These are phyloP conservation scores for Caenorhabditis latens DNA, from an alignment of 1,140 invertebrate species.

Conservation along the genomic window DNA sequence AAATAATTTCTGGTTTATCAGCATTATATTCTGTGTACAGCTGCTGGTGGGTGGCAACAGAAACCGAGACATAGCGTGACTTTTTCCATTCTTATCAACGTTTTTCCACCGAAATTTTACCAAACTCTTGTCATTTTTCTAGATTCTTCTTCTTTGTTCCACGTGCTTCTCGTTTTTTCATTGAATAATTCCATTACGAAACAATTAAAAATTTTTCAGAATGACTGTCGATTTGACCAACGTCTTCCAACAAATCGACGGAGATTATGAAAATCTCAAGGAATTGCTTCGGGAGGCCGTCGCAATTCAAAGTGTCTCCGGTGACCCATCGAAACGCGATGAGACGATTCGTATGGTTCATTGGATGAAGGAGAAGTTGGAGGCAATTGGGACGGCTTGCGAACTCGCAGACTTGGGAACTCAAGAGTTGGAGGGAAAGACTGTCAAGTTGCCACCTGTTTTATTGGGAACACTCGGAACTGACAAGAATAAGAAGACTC, in stretches of 20 bases:
- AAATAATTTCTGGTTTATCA: slow-evolving; percentile 13
- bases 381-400: slow-evolving; percentile 56
- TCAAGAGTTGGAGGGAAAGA: slow-evolving; percentile 83
- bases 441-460: slow-evolving; percentile 88
- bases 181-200: no score
- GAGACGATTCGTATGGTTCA: slow-evolving; percentile 86
- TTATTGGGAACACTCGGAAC: slow-evolving; percentile 86
- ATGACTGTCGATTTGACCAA: slow-evolving; percentile 39
- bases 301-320: slow-evolving; percentile 94
- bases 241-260: slow-evolving; percentile 59
- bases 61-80: slow-evolving; percentile 47
- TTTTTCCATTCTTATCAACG: neutral
- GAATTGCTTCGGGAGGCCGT: slow-evolving; percentile 85
- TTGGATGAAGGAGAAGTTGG: slow-evolving; percentile 82
- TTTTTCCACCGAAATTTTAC: neutral
- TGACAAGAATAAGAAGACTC: slow-evolving; percentile 86
- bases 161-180: neutral
- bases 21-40: slow-evolving; percentile 3
- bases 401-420: slow-evolving; percentile 81
- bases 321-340: slow-evolving; percentile 85
- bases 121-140: neutral
- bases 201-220: slow-evolving; percentile 26
- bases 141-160: neutral
- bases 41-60: slow-evolving; percentile 46
- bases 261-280: slow-evolving; percentile 55